These are phyloP conservation scores for Epinotia bilunana DNA, from an alignment of 2,888 invertebrate species.

Conservation along the genomic window DNA sequence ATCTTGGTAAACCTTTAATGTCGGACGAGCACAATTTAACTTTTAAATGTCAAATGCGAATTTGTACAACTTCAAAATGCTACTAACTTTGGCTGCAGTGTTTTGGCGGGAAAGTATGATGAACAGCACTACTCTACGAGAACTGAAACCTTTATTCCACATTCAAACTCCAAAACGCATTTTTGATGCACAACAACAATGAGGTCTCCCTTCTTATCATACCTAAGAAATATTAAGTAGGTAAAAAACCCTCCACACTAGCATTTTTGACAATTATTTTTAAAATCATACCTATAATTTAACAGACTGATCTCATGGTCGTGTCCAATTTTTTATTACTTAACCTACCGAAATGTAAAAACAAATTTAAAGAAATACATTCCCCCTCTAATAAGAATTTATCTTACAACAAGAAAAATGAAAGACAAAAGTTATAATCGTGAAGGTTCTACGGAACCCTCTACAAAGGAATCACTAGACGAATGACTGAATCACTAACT, in stretches of 20 bases:
- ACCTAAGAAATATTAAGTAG: conserved; percentile 73
- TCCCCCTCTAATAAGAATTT: conserved; percentile 71
- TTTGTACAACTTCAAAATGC: conserved; percentile 28
- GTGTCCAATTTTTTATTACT: conserved; percentile 55
- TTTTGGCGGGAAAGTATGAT: conserved; percentile 40
- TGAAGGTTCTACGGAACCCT: conserved; percentile 61
- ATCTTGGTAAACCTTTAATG: conserved; percentile 17
- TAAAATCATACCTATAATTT: conserved; percentile 44
- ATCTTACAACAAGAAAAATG: conserved; percentile 68
- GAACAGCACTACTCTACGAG: conserved; percentile 29
- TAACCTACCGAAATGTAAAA: conserved; percentile 54
- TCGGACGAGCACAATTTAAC: conserved; percentile 31
- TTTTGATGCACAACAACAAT: conserved; percentile 64
- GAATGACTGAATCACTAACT: conserved; percentile 51
- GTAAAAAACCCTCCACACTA: conserved; percentile 74
- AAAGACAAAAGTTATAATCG: conserved; percentile 57
- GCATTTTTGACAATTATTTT: conserved; percentile 67
- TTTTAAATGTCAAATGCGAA: conserved; percentile 14
- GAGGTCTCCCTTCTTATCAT: conserved; percentile 66
- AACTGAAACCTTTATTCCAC: conserved; percentile 43
- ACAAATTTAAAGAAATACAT: conserved; percentile 67
- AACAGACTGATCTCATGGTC: conserved; percentile 69
- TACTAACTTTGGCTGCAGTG: conserved; percentile 32
- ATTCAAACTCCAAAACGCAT: conserved; percentile 46
- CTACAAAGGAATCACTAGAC: conserved; percentile 68